Evolutionary conservation across 1,140 invertebrate species (phyloP).

Genomic region (Apis cerana): DNA sequence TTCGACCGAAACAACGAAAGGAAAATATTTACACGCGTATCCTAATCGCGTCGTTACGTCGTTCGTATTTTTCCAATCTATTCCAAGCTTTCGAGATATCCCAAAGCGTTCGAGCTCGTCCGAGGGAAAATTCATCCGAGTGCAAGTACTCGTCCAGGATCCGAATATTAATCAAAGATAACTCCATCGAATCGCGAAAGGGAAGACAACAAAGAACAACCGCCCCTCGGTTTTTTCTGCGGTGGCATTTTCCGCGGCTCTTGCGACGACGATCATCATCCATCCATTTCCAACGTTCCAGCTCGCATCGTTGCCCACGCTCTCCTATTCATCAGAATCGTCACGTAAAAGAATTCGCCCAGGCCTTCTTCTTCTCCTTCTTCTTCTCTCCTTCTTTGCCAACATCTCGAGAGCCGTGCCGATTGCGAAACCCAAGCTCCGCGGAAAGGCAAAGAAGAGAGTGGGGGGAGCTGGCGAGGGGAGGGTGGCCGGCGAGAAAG

Average conservation of each 20-base stretch:
- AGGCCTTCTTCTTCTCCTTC: background rate
- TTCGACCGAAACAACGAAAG: no score
- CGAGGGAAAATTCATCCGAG: no score
- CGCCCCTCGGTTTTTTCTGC: background rate
- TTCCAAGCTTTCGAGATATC: no score
- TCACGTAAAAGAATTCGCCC: conserved; percentile 57
- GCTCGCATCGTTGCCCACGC: background rate
- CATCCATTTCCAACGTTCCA: conserved; percentile 9
- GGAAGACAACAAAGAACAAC: background rate
- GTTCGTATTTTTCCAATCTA: no score
- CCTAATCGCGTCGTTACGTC: no score
- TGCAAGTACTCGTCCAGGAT: background rate
- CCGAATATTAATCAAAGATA: background rate
- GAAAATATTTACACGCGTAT: no score
- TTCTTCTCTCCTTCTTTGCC: conserved; percentile 44
- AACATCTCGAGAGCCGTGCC: conserved; percentile 31
- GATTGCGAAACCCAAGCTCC: conserved; percentile 58
- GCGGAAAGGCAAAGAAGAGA: conserved; percentile 50
- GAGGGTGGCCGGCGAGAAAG: conserved; percentile 14
- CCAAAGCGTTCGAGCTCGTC: no score
- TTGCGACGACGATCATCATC: background rate
- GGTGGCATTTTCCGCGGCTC: background rate
- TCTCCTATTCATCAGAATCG: conserved; percentile 53
- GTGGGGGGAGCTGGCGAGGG: conserved; percentile 16
- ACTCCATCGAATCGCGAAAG: background rate